Evolutionary conservation across 2,113 vertebrate species (phyloP), one percentile per base, ranked within the genome.

Genomic region (Passer montanus): DNA sequence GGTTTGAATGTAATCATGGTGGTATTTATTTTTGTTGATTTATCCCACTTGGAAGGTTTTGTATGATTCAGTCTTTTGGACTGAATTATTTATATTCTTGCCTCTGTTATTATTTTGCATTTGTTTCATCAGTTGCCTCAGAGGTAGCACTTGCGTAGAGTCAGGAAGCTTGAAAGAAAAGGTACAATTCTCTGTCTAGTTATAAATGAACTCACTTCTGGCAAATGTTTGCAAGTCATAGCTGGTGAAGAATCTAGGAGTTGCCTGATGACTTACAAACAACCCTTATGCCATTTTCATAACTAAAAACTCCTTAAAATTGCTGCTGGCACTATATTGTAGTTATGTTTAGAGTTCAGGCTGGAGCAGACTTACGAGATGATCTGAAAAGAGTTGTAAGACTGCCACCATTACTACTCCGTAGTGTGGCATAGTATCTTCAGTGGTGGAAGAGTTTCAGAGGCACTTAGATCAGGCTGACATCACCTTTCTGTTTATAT

Each of bases 401-500:
- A 9, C 28, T 74, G 31, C 15, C 68, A 55, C 18, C 17, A 18
- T 43, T 84, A 23, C 30, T 77, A 22, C 35, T 10, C 28, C 0
- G 0, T 43, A 63, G 39, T 15, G 18, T 20, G 15, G 27, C 0
- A 0, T 16, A 7, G 7, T 37, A 10, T 27, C 46, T 85, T 79
- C 46, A 50, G 0, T 41, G 44, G 31, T 53, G 58, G 58, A 55
- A 39, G 17, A 39, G 49, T 56, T 89, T 43, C 2, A 2, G 70
- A 49, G n/a, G 13, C 5, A 1, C 58, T 69, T 66, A 66, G 19
- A 43, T 49, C 11, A 23, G 35, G 46, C 58, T 60, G 56, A 33
- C 27, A 43, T 69, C n/a, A 53, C 49, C 14, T 30, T 66, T 85
- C 39, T 74, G 6, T 66, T 80, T 59, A 6, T 22, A 0, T 30